Percentiles rank a stretch among this genome's conserved stretches.
These are phyloP conservation scores for Drosophila serrata DNA, from an alignment of 1,140 invertebrate species.

Conservation along the genomic window DNA sequence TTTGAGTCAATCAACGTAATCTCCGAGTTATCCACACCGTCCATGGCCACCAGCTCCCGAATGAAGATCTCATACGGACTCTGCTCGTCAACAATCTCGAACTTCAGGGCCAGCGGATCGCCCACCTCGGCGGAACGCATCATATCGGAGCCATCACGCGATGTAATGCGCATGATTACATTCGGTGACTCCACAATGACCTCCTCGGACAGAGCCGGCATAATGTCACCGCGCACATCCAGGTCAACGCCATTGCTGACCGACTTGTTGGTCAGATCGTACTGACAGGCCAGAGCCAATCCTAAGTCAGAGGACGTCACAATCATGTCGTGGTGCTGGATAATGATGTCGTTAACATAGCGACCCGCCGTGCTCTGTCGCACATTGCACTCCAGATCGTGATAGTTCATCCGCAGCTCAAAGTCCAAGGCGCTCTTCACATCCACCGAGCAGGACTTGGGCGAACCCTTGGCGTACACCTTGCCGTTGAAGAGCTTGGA, in stretches of 20 bases:
- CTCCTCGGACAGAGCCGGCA: slow-evolving; percentile 92
- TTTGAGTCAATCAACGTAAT: slow-evolving; percentile 96
- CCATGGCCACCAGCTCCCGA: slow-evolving; percentile 96
- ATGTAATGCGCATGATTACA: slow-evolving; percentile 97
- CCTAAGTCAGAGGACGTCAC: slow-evolving; percentile 97
- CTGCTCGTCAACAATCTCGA: slow-evolving; percentile 96
- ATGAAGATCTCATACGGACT: slow-evolving; percentile 98
- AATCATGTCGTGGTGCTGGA: slow-evolving; percentile 97
- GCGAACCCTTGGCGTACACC: slow-evolving; percentile 96
- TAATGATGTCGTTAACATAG: slow-evolving; percentile 95
- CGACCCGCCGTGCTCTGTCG: slow-evolving; percentile 93
- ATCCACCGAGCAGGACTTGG: slow-evolving; percentile 95
- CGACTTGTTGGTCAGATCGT: slow-evolving; percentile 96
- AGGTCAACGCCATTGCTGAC: slow-evolving; percentile 96
- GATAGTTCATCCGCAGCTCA: slow-evolving; percentile 95
- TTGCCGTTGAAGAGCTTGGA: slow-evolving; percentile 97
- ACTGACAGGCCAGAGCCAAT: slow-evolving; percentile 96
- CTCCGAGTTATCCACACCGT: slow-evolving; percentile 96
- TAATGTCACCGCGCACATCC: slow-evolving; percentile 94
- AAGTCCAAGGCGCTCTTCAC: slow-evolving; percentile 94
- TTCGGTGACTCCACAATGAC: slow-evolving; percentile 97
- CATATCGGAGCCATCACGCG: slow-evolving; percentile 90
- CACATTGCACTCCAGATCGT: slow-evolving; percentile 95
- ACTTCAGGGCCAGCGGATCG: slow-evolving; percentile 94
- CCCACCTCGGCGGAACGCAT: slow-evolving; percentile 94